A percentile compares a stretch with the other conserved stretches of the same genome.
Conservation (phyloP, 2,113 vertebrate species). For the Camarhynchus parvulus region DNA sequence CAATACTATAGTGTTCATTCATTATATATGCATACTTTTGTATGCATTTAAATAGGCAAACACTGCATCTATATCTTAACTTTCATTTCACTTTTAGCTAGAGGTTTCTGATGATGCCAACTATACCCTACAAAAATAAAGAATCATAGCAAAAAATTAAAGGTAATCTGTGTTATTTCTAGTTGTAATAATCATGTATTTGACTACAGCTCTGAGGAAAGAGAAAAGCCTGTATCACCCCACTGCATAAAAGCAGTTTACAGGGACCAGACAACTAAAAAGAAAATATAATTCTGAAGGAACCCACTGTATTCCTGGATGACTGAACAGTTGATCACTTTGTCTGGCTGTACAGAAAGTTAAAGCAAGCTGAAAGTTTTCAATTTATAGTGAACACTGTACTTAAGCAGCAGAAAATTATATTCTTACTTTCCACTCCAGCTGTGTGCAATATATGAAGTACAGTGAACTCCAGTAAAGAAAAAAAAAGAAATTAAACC, state of each 20-base stretch:
- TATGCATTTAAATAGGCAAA: not conserved
- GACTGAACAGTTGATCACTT: not conserved
- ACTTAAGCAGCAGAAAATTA: conserved; percentile 39
- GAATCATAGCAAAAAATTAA: not conserved
- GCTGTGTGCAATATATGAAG: not conserved
- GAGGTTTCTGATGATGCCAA: not conserved
- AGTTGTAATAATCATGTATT: not conserved
- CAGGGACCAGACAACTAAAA: not conserved
- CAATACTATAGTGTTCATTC: not conserved
- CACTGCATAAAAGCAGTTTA: not conserved
- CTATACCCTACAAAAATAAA: not conserved
- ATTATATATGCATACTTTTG: not conserved
- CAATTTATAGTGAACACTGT: conserved; percentile 12
- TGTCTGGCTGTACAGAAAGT: not conserved
- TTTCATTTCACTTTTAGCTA: not conserved
- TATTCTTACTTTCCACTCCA: not conserved
- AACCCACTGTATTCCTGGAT: not conserved
- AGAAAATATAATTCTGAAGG: not conserved
- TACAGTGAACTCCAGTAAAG: not conserved
- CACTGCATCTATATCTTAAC: not conserved
- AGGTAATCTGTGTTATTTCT: not conserved
- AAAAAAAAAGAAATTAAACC: not conserved
- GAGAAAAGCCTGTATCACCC: not conserved
- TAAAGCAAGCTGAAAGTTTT: conserved; percentile 50
- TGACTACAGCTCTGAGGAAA: not conserved